A percentile compares a stretch with the other conserved stretches of the same genome.
These are phyloP conservation scores for Anticlea derivata DNA, from an alignment of 2,888 invertebrate species.

Conservation along the genomic window DNA sequence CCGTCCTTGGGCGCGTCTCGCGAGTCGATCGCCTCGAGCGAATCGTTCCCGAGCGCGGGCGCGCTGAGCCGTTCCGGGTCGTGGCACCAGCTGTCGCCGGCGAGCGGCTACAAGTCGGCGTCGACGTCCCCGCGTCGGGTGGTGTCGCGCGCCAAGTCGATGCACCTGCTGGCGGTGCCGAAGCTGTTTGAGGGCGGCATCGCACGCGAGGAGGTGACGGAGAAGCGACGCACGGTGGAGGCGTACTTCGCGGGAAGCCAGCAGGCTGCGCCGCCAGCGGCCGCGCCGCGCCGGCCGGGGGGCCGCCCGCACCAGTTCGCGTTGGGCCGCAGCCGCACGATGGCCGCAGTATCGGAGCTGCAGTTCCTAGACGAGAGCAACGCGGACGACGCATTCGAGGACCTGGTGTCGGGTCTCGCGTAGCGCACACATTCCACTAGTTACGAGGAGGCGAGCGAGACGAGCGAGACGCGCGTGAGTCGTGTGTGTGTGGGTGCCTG, in stretches of 20 bases:
- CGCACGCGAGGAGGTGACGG: constrained; percentile 85
- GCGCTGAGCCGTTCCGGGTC: constrained; percentile 87
- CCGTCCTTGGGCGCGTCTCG: constrained; percentile 61
- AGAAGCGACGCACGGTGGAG: constrained; percentile 89
- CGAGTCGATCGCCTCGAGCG: constrained; percentile 63
- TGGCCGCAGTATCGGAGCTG: constrained; percentile 88
- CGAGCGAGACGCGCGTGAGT: constrained; percentile 81
- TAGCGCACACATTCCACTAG: constrained; percentile 77
- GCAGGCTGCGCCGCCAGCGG: constrained; percentile 40
- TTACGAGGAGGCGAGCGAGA: constrained; percentile 74
- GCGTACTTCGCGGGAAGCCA: constrained; percentile 85
- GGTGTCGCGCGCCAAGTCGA: constrained; percentile 87
- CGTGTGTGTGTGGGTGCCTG: constrained; percentile 79
- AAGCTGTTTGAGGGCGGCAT: constrained; percentile 93
- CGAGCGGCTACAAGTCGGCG: constrained; percentile 57
- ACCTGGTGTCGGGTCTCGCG: constrained; percentile 87
- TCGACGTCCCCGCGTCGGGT: constrained; percentile 70
- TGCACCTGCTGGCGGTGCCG: constrained; percentile 88
- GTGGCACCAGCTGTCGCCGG: constrained; percentile 88
- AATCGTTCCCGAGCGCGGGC: constrained; percentile 57
- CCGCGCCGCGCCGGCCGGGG: constrained; percentile 52
- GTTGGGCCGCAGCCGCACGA: constrained; percentile 89
- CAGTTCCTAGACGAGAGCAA: constrained; percentile 89
- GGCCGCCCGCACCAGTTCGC: constrained; percentile 74
- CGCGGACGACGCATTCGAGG: constrained; percentile 94